phyloP scores from a whole-genome alignment of 2,888 invertebrate genomes.

The Sinelater perroti region DNA sequence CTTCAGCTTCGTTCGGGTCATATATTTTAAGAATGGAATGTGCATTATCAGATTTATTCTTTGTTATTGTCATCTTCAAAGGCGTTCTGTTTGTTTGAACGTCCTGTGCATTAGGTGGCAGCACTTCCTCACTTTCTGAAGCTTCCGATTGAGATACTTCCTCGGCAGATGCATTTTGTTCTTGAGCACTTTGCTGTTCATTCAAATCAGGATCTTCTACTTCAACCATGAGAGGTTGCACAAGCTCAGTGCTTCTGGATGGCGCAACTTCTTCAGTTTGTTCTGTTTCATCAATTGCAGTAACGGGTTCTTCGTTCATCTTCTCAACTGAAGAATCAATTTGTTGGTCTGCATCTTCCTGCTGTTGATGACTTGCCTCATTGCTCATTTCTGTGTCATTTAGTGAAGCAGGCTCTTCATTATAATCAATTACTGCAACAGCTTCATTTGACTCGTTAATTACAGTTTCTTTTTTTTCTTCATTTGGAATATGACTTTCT shows the following conservation, averaged over 20 bases:
- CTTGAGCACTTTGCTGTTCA: not conserved
- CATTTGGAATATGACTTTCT: no score
- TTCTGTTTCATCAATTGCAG: not conserved
- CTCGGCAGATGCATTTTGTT: conserved; percentile 11
- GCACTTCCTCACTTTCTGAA: conserved; percentile 57
- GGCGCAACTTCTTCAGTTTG: not conserved
- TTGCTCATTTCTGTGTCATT: no score
- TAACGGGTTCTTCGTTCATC: not conserved
- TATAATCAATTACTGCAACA: no score
- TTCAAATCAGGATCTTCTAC: conserved; percentile 31
- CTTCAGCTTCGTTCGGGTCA: conserved; percentile 49
- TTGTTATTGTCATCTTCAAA: conserved; percentile 59
- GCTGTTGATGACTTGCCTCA: no score
- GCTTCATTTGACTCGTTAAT: no score
- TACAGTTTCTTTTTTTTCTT: no score
- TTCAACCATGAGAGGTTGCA: conserved; percentile 38
- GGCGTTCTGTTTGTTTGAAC: conserved; percentile 48
- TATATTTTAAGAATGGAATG: conserved; percentile 59
- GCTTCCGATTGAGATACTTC: conserved; percentile 51
- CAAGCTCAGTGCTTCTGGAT: conserved; percentile 3
- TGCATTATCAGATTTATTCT: conserved; percentile 55
- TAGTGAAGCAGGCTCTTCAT: no score
- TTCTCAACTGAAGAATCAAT: no score
- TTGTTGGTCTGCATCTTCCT: no score
- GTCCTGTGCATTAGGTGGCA: conserved; percentile 40